These are phyloP conservation scores for Belgica antarctica DNA, from an alignment of 2,888 invertebrate genomes.

Conservation along the genomic window DNA sequence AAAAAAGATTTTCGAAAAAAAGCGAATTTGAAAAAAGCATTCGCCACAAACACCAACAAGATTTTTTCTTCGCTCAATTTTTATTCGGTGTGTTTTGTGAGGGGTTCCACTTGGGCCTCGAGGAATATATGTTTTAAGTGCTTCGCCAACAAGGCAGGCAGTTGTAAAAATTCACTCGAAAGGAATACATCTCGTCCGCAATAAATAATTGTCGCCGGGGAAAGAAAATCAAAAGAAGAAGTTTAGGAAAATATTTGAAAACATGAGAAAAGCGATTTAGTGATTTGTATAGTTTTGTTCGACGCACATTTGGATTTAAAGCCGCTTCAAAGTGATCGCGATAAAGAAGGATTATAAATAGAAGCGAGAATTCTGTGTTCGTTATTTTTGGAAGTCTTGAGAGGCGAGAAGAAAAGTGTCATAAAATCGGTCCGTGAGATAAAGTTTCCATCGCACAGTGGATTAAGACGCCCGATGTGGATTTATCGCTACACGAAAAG, in stretches of 20 bases:
- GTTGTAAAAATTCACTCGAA: slow-evolving; percentile 41
- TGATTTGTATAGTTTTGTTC: background rate
- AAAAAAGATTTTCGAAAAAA: slow-evolving; percentile 36
- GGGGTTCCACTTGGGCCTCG: slow-evolving; percentile 38
- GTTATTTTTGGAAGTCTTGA: slow-evolving; percentile 36
- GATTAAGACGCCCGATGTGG: background rate
- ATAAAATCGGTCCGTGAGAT: background rate
- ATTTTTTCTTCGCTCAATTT: slow-evolving; percentile 17
- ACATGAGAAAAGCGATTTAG: background rate
- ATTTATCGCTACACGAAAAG: background rate
- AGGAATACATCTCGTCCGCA: slow-evolving; percentile 36
- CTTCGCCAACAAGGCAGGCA: slow-evolving; percentile 31
- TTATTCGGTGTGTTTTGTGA: slow-evolving; percentile 10
- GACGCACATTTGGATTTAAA: background rate
- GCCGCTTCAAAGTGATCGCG: slow-evolving; percentile 30
- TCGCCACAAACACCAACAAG: slow-evolving; percentile 34
- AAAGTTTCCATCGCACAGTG: background rate
- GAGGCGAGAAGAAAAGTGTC: background rate
- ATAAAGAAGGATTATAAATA: slow-evolving; percentile 43
- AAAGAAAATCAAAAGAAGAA: slow-evolving; percentile 12
- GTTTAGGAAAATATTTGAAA: slow-evolving; percentile 4
- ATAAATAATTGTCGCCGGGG: background rate
- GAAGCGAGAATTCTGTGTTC: slow-evolving; percentile 9
- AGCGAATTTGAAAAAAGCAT: slow-evolving; percentile 7
- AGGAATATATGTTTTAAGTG: slow-evolving; percentile 40